These are phyloP conservation scores for Odontomyia ornata DNA, from an alignment of 2,888 invertebrate genomes.

Conservation along the genomic window DNA sequence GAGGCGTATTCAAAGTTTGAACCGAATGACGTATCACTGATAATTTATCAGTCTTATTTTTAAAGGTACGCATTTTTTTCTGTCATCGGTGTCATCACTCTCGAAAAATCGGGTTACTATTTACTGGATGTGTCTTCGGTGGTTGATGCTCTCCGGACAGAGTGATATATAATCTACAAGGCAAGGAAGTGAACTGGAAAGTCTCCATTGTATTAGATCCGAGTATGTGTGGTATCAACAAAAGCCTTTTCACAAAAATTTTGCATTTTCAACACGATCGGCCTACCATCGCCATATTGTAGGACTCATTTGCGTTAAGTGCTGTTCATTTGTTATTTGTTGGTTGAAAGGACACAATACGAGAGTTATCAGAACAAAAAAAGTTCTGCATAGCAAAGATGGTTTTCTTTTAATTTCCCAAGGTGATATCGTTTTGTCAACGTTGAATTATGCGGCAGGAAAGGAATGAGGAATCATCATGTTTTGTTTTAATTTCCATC, in stretches of 20 bases:
- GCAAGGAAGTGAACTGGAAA: not conserved
- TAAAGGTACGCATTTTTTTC: slow-evolving; percentile 35
- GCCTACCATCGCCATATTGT: not conserved
- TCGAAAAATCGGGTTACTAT: slow-evolving; percentile 12
- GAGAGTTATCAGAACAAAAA: not conserved
- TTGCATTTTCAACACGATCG: not conserved
- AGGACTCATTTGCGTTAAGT: not conserved
- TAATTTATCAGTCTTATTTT: slow-evolving; percentile 38
- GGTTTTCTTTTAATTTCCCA: slow-evolving; percentile 1
- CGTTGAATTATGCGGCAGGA: not conserved
- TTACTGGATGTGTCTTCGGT: not conserved
- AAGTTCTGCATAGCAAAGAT: not conserved
- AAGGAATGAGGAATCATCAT: not conserved
- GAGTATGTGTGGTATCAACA: not conserved
- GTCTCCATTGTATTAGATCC: not conserved
- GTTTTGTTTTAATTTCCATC: not conserved
- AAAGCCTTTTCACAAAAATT: not conserved
- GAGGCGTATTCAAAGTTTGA: not conserved
- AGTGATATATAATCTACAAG: not conserved
- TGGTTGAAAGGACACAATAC: not conserved
- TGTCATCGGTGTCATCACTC: slow-evolving; percentile 24
- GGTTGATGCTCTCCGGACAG: not conserved
- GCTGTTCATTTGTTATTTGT: not conserved
- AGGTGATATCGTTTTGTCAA: not conserved
- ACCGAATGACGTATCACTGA: slow-evolving; percentile 8